Percentiles rank a stretch among this genome's conserved stretches.
Conservation (phyloP, 2,888 invertebrate genomes). For the Aphelenchoides bicaudatus region DNA sequence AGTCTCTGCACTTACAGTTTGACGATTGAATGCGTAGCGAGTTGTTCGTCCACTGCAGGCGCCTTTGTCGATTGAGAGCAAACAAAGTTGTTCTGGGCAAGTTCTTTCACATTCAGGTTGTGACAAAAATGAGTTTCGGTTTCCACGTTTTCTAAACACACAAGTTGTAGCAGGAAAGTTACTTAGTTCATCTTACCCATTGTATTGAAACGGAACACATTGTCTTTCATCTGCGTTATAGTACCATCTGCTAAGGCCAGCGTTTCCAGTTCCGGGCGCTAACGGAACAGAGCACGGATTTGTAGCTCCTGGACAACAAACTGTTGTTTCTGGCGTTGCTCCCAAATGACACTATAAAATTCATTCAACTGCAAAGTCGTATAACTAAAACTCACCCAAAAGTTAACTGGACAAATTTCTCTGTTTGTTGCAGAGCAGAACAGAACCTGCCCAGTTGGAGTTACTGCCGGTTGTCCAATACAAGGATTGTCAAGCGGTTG, state of each 20-base stretch:
- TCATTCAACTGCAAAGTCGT: no score
- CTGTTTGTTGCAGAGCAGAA: slow-evolving; percentile 59
- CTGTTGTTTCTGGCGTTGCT: slow-evolving; percentile 53
- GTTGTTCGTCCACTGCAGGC: slow-evolving; percentile 57
- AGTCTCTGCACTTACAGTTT: slow-evolving; percentile 42
- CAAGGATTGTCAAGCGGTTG: slow-evolving; percentile 60
- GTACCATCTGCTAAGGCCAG: slow-evolving; percentile 49
- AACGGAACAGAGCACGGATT: slow-evolving; percentile 60
- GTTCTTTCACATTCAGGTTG: slow-evolving; percentile 54
- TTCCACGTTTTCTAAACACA: slow-evolving; percentile 39
- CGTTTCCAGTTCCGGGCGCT: slow-evolving; percentile 60
- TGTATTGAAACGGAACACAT: slow-evolving; percentile 60
- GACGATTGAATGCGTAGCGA: slow-evolving; percentile 56
- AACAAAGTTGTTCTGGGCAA: slow-evolving; percentile 59
- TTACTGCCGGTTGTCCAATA: slow-evolving; percentile 60
- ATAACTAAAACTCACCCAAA: no score
- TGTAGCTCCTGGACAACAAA: slow-evolving; percentile 61
- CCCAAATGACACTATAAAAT: slow-evolving; percentile 59
- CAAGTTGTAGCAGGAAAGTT: slow-evolving; percentile 42
- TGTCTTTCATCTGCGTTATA: slow-evolving; percentile 59
- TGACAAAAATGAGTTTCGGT: slow-evolving; percentile 57
- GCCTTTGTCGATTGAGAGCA: slow-evolving; percentile 57
- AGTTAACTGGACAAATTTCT: slow-evolving; percentile 42
- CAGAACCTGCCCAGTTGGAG: slow-evolving; percentile 55
- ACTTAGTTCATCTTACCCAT: slow-evolving; percentile 52